Base-by-base conservation (phyloP, 2,797 vertebrate genomes). In the Vipera latastei region DNA sequence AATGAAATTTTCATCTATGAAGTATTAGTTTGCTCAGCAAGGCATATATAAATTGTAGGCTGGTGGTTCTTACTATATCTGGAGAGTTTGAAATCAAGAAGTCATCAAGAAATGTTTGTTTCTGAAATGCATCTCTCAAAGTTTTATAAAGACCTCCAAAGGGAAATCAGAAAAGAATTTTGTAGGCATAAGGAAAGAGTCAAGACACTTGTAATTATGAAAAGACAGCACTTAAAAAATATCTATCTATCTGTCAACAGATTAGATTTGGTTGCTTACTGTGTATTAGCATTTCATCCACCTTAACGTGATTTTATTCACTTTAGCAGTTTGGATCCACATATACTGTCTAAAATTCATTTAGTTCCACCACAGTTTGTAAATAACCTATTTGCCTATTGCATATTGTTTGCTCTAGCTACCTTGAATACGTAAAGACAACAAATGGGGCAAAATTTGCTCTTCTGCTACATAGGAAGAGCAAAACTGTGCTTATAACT, bases 201-300 rank as follows among this genome's bases (percentile, higher is more conserved):
- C 91, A 32, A 55, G 92, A 93, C 73, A 94, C 94, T 78, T 89
- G 87, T 78, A 91, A 91, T 38, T 93, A 93, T 95, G 96, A 93
- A 92, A 94, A 5, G 93, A 89, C 38, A 93, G 78, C 55, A 93
- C 0, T 69, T 95, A 18, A 73, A 32, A 73, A 32, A 16, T 38
- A 38, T 38, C 38, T 38, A 69, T 92, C 91, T 78, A 55, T 91
- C 88, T 92, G 94, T 94, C 93, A 73, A 92, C 20, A 92, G 89
- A 95, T 93, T 65, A 95, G 86, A 26, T 83, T 96, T 93, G 90
- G 92, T 96, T 95, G 92, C 88, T 96, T 60, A 89, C 92, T 92
- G 44, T 95, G 95, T 95, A 91, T 94, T 96, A 55, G 88, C 89
- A 14, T 94, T 95, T 92, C 57, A 69, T 78, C 93, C 92, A 87